Percentiles rank a stretch among this genome's conserved stretches.
These are phyloP conservation scores for Noturus placidus DNA, from an alignment of 2,113 vertebrate genomes.

Conservation along the genomic window DNA sequence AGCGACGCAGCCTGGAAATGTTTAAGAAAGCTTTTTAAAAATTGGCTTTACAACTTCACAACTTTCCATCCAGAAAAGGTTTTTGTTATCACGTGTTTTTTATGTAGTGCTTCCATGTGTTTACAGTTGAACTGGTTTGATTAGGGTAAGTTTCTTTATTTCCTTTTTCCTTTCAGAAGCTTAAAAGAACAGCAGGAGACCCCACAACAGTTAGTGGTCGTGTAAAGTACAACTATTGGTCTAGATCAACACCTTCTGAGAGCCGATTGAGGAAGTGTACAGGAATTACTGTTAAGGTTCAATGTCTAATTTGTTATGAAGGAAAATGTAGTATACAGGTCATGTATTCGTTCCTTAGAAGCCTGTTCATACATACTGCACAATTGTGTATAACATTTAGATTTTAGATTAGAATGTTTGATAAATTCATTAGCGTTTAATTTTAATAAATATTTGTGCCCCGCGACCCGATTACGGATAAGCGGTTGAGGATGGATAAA, in stretches of 20 bases:
- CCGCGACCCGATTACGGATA: too few relatives aligned
- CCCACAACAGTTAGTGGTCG: not conserved
- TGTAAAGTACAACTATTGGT: not conserved
- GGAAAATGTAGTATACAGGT: not conserved
- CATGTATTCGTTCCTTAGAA: not conserved
- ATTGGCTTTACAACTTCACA: slow-evolving; percentile 7
- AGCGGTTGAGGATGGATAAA: too few relatives aligned
- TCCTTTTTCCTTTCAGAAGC: not conserved
- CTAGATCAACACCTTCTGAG: not conserved
- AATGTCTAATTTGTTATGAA: not conserved
- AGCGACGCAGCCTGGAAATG: not conserved
- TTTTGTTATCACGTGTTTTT: not conserved
- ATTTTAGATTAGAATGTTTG: not conserved
- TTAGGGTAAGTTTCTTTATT: not conserved
- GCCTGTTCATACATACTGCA: not conserved
- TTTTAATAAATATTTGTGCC: too few relatives aligned
- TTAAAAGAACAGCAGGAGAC: slow-evolving; percentile 1
- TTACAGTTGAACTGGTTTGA: not conserved
- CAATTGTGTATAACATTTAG: not conserved
- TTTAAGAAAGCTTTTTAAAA: slow-evolving; percentile 10
- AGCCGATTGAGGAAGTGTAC: not conserved
- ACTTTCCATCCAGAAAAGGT: not conserved
- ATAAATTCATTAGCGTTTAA: not conserved
- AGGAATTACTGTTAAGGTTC: not conserved
- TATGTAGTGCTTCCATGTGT: not conserved